Base-by-base conservation (phyloP, 2,888 invertebrate genomes). In the Campopleginae sp. region DNA sequence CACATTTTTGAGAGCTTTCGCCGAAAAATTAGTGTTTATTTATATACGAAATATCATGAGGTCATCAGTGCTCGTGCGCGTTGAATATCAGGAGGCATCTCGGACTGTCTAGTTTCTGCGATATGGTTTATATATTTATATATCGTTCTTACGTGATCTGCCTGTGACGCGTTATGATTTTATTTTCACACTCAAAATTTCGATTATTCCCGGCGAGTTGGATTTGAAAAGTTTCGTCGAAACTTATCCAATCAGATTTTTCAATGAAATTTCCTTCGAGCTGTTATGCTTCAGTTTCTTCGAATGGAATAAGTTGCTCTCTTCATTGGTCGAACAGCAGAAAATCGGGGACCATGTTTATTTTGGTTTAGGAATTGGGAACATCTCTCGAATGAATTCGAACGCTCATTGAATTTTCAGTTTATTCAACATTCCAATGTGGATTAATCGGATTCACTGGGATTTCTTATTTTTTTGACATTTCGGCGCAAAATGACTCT, bases 111-210 rank as follows among this genome's bases (percentile, higher is more conserved):
- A 75, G 78, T 75, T 70, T 74, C 46, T 66, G 19, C 42, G 23
- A 48, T 68, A 70, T 80, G 46, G 27, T 38, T 76, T 19, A 44
- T 27, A 61, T 46, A 61, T 42, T 31, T 63, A 31, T 46, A 72
- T 19, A 74, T 61, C 44, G 66, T 63, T 81, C 74, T 84, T 84
- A 84, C 84, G 84, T 84, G 84, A 84, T 84, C 84, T 42, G 80
- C 27, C 31, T 65, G 44, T 81, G 84, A 84, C 84, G 84, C 81
- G 81, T 42, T 78, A 78, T 74, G 63, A 84, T 84, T 78, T 84
- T 84, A 84, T 84, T 84, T 84, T 82, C 77, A 72, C 38, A 80
- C 61, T 27, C 80, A 51, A 72, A 80, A 78, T 68, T 46, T 72
- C 27, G 38, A 65, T 65, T 10, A 80, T 72, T 42, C 31, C 51